phyloP scores from a whole-genome alignment of 1,140 invertebrate genomes.

The Caenorhabditis briggsae region DNA sequence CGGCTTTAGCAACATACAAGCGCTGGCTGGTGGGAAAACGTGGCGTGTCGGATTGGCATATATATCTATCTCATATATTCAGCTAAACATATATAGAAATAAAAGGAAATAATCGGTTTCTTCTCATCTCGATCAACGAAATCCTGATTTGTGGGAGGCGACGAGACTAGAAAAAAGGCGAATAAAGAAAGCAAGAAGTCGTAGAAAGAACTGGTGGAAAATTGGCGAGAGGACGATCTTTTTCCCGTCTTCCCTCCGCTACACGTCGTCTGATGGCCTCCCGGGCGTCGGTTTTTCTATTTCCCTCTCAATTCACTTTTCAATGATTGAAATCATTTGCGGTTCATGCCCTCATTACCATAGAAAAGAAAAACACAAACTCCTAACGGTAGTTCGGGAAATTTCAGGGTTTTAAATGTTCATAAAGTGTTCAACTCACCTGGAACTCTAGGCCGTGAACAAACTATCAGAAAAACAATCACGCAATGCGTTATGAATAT shows the following conservation, averaged over 20 bases:
- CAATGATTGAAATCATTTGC: conserved; percentile 37
- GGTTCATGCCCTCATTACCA: conserved; percentile 47
- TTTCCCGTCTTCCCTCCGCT: neutral
- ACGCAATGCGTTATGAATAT: neutral
- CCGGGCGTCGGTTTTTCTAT: neutral
- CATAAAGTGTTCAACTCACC: too few relatives aligned
- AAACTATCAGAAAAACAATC: neutral
- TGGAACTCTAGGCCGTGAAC: too few relatives aligned
- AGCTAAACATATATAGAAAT: conserved; percentile 31
- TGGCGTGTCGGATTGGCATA: conserved; percentile 24
- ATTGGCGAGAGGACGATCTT: too few relatives aligned
- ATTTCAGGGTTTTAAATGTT: too few relatives aligned
- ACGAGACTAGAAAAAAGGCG: conserved; percentile 24
- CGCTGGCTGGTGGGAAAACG: neutral
- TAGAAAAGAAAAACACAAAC: neutral
- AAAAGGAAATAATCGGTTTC: conserved; percentile 42
- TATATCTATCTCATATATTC: neutral
- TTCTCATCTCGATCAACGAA: conserved; percentile 50
- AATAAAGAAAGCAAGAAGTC: neutral
- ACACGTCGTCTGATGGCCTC: neutral
- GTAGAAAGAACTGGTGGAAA: conserved; percentile 38
- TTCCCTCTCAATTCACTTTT: conserved; percentile 3
- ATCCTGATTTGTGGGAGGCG: conserved; percentile 38
- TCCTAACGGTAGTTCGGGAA: neutral
- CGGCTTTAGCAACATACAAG: neutral